Evolutionary conservation across 2,113 vertebrate genomes (phyloP).

Genomic region (Carlito syrichta): DNA sequence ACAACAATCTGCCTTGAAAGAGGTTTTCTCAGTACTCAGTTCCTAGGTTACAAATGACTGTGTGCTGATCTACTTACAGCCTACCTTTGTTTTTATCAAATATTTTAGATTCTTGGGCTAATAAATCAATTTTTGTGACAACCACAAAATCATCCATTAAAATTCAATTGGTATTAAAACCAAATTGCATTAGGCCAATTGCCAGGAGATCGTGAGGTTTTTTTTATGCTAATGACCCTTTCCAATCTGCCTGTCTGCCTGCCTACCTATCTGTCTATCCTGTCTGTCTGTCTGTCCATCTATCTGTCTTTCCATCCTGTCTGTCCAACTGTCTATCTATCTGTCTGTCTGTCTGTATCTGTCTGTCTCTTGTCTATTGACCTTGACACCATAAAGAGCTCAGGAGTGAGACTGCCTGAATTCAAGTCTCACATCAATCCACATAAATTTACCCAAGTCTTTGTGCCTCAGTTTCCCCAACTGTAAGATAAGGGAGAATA

Average conservation of each 20-base stretch:
- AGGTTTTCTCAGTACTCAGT: not conserved
- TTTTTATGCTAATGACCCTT: not conserved
- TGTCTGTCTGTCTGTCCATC: fast-evolving
- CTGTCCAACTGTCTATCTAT: not conserved
- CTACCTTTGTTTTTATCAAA: slow-evolving; percentile 9
- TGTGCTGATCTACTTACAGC: not conserved
- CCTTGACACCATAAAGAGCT: not conserved
- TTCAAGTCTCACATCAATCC: not conserved
- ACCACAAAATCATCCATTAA: not conserved
- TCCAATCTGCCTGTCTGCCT: not conserved
- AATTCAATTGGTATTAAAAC: slow-evolving; percentile 29
- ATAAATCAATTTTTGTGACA: not conserved
- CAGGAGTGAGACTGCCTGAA: not conserved
- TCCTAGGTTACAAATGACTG: not conserved
- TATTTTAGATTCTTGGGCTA: not conserved
- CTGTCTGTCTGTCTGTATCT: fast-evolving
- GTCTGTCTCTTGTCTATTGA: not conserved
- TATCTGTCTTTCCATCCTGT: not conserved
- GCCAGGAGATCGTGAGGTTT: not conserved
- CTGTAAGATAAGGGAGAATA: not conserved
- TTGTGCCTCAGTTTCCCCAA: not conserved
- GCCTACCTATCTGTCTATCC: no score
- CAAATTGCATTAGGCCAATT: not conserved
- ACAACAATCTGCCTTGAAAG: not conserved
- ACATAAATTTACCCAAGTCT: not conserved